Base-by-base conservation (phyloP, 2,797 vertebrate species). In the Argya squamiceps region DNA sequence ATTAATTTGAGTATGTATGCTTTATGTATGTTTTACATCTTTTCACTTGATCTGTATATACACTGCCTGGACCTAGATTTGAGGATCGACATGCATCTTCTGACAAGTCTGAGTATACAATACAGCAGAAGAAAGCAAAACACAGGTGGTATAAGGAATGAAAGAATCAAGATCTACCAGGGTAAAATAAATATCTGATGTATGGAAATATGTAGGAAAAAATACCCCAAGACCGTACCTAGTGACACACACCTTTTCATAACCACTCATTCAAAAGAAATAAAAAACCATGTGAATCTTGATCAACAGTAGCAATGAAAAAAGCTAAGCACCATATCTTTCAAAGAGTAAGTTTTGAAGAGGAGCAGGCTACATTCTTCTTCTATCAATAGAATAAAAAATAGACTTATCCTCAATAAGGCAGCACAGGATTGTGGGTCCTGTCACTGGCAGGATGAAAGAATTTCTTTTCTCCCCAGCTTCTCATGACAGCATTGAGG, bases 161-260 rank as follows among this genome's bases (percentile, higher is more conserved):
- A 70, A 88, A 83, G 12, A 44, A 47, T 47, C 24, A 41, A 65
- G 30, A 69, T 41, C 24, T 82, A 37, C 3, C 26, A 32, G 15
- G 11, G 10, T 73, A 34, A 88, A 95, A 76, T 24, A 76, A 94
- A 46, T n/a, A 85, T 6, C 9, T 59, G 14, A 23, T 59, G 4
- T 15, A 11, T 24, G 74, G 12, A 77, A 89, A 79, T 44, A 65
- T 7, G 9, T 52, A 55, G 21, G 30, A 69, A 58, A 43, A 22
- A 21, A 1, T 46, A 17, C 15, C 16, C 14, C 30, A 69, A 46
- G 41, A 34, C 41, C 0, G 0, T 27, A 58, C 17, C 21, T 14
- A 36, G 27, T 10, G 43, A 23, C 15, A 70, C 11, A 32, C 3
- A 23, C 1, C 4, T 53, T 89, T 89, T 60, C 11, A 34, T 67